These are phyloP conservation scores for Glyphotaelius pellucidus DNA, from an alignment of 2,888 invertebrate species.

Conservation along the genomic window DNA sequence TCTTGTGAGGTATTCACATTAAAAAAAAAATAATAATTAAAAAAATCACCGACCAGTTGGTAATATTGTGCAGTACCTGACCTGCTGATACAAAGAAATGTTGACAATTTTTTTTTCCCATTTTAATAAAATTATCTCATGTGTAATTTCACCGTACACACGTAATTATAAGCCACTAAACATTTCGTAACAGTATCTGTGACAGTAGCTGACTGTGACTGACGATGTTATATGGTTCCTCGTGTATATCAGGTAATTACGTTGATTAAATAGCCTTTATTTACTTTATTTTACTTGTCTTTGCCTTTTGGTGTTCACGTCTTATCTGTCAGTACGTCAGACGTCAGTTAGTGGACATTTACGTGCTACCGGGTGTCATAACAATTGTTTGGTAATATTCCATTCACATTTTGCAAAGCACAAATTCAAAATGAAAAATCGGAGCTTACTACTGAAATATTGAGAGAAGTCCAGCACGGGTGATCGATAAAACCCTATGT, in stretches of 20 bases:
- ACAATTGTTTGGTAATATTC: background rate
- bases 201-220: background rate
- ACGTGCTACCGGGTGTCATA: background rate
- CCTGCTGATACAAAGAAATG: no score
- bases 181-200: background rate
- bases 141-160: no score
- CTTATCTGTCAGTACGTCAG: background rate
- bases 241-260: background rate
- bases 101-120: no score
- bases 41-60: no score
- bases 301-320: background rate
- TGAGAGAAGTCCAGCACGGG: no score
- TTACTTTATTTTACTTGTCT: background rate
- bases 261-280: background rate
- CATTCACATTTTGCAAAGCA: background rate
- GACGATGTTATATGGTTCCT: background rate
- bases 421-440: background rate
- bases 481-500: no score
- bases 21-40: no score
- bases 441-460: no score
- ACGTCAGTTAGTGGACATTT: background rate
- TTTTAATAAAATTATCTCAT: no score
- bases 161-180: background rate
- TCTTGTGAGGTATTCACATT: no score
- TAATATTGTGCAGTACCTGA: no score